These are phyloP conservation scores for Rhingia rostrata DNA, from an alignment of 2,888 invertebrate genomes.

Conservation along the genomic window DNA sequence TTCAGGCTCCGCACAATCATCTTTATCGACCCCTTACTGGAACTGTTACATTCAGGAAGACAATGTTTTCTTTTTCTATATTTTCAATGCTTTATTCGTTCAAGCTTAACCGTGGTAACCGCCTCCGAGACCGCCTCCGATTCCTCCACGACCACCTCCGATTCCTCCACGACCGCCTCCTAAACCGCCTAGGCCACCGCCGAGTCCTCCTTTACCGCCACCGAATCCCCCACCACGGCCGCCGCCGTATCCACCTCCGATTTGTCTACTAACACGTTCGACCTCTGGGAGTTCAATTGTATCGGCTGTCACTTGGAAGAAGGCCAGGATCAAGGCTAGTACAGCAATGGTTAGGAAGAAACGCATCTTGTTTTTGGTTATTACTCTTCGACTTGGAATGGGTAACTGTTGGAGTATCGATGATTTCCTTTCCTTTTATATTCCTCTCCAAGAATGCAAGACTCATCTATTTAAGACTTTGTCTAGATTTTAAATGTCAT, in stretches of 20 bases:
- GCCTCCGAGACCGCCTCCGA: not conserved
- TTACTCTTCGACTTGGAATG: not conserved
- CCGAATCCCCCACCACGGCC: not conserved
- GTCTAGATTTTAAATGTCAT: too few species aligned
- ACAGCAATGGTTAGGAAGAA: conserved; percentile 24
- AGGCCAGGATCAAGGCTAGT: conserved; percentile 30
- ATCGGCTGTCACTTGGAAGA: conserved; percentile 19
- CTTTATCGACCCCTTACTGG: too few species aligned
- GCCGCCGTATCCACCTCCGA: not conserved
- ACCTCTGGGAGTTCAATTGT: not conserved
- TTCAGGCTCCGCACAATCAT: too few species aligned
- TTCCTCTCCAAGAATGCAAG: too few species aligned
- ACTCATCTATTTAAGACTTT: too few species aligned
- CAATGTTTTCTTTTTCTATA: too few species aligned
- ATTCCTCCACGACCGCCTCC: not conserved
- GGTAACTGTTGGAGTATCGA: conserved; percentile 5
- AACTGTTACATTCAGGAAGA: too few species aligned
- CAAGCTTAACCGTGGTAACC: not conserved
- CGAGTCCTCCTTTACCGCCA: not conserved
- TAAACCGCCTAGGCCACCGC: not conserved
- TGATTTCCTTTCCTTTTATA: not conserved
- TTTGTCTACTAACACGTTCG: conserved; percentile 14
- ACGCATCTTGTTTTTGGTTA: conserved; percentile 10
- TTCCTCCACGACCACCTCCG: not conserved
- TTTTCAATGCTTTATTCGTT: too few species aligned